Base-by-base conservation (phyloP, 2,113 vertebrate genomes). In the Pavo muticus region DNA sequence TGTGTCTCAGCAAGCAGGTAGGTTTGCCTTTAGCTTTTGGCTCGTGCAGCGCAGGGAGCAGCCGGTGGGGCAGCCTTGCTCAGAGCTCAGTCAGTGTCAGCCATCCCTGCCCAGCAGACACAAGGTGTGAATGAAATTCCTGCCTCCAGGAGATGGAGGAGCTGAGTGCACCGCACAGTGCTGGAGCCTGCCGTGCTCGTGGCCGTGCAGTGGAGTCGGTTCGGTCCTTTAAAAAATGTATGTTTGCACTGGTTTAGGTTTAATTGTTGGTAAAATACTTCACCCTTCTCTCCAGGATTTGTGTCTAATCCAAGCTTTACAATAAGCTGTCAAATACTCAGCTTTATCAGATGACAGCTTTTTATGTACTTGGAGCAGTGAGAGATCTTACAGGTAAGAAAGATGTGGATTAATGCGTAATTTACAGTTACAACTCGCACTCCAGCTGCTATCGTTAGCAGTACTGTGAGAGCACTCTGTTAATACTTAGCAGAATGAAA, bases 21-120 rank as follows among this genome's bases (percentile, higher is more conserved):
- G 24, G 37, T 29, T 16, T 59, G 48, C 5, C 47, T 20, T 27
- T 37, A 74, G 23, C n/a, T 20, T 4, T 1, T 37, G 44, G 29
- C 11, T 50, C n/a, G 44, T 29, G 39, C 10, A 13, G 50, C 19
- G 35, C 11, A 29, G 52, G 52, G 27, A 30, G 84, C 77, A 45
- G 57, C 40, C 39, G 1, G 1, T 6, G 4, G 3, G 52, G 35
- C 65, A 21, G 90, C 77, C 56, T 54, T 10, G 29, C 6, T 3
- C 0, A 6, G 39, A 29, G 56, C 37, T 23, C 21, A 39, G 1
- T 13, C 0, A 0, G 45, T 35, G 2, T 6, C 83, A 35, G 35
- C 3, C 39, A 59, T 83, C 3, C 40, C 4, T n/a, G 35, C 50
- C 23, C 69, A 15, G 80, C 68, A n/a, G 61, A 1, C 0, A 2